Percentiles rank a stretch among this genome's conserved stretches.
Evolutionary conservation across 2,888 invertebrate species (phyloP).

Genomic region (Bembecia ichneumoniformis): DNA sequence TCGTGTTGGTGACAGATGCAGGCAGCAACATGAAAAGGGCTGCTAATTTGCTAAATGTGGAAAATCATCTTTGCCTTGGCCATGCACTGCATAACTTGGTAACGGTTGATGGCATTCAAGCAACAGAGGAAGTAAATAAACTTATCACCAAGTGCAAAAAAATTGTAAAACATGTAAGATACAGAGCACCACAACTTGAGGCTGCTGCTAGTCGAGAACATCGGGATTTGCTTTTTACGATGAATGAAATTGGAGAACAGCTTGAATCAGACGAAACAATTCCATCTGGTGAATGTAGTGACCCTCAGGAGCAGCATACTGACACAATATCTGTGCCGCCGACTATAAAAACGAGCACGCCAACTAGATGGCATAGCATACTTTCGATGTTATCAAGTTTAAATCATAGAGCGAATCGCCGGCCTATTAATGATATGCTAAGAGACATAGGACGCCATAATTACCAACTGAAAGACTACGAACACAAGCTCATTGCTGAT

Average conservation of each 20-base stretch:
- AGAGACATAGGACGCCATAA: neutral
- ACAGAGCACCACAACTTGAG: slow-evolving; percentile 1
- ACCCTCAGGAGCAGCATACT: neutral
- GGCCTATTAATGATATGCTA: neutral
- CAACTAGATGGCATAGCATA: neutral
- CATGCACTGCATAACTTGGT: slow-evolving; percentile 6
- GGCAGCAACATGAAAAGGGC: neutral
- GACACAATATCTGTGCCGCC: no score
- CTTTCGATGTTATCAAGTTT: slow-evolving; percentile 3
- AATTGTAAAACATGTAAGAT: slow-evolving; percentile 2
- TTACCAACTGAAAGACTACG: neutral
- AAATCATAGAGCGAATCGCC: neutral
- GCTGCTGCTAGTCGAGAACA: neutral
- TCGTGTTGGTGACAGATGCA: neutral
- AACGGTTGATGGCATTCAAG: slow-evolving; percentile 3
- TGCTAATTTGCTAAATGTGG: neutral
- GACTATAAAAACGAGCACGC: no score
- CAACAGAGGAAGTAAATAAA: neutral
- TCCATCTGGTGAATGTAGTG: no score
- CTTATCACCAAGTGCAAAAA: slow-evolving; percentile 4
- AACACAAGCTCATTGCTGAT: neutral
- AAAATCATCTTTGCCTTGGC: slow-evolving; percentile 5
- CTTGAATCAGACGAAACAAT: no score
- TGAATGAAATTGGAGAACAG: no score
- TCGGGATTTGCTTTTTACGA: no score